Percentiles rank a stretch among this genome's conserved stretches.
Conservation (phyloP, 2,888 invertebrate species). For the Drosophila emarginata region DNA sequence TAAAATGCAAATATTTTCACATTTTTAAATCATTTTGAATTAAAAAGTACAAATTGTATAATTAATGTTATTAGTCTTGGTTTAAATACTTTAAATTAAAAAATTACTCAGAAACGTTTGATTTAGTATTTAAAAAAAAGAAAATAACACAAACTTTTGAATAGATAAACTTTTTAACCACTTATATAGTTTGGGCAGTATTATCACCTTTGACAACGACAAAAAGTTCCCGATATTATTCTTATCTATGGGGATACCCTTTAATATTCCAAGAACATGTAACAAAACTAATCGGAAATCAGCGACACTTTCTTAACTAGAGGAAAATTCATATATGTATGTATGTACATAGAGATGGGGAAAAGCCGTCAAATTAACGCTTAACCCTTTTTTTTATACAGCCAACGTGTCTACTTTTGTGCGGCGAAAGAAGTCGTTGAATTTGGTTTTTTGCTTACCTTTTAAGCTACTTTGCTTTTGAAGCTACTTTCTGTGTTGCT, state of each 20-base stretch:
- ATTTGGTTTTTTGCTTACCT: constrained; percentile 16
- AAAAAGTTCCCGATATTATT: no score
- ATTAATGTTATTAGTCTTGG: no score
- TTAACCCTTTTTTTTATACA: constrained; percentile 19
- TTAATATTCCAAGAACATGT: constrained; percentile 9
- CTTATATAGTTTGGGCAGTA: no score
- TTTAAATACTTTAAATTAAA: no score
- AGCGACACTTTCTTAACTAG: background rate
- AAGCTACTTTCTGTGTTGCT: constrained; percentile 1
- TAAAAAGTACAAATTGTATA: no score
- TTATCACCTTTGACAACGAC: no score
- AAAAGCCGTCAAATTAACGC: constrained; percentile 17
- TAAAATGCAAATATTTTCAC: background rate
- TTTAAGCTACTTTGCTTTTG: constrained; percentile 17
- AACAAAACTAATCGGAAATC: background rate
- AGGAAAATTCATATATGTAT: background rate
- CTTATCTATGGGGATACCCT: background rate
- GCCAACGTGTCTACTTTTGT: constrained; percentile 4
- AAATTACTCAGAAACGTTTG: no score
- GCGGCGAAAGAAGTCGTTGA: background rate
- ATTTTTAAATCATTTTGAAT: no score
- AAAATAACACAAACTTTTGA: no score
- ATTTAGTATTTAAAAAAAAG: no score
- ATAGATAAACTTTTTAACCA: no score
- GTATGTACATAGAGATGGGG: background rate